Conservation (phyloP, 2,113 vertebrate genomes). For the Gymnocephalus cernua region DNA sequence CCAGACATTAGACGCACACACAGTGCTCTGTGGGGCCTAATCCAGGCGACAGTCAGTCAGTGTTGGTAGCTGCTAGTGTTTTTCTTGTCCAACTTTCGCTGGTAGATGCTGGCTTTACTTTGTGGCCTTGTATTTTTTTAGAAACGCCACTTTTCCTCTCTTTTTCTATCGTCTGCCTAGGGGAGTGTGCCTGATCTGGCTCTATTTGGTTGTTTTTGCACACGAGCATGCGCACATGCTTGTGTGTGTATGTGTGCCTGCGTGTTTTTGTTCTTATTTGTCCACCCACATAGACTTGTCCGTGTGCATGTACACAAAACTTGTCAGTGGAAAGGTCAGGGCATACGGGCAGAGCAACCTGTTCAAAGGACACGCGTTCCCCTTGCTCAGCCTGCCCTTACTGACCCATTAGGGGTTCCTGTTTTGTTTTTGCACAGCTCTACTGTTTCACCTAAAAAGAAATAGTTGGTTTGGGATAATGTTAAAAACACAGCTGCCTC, state of each 20-base stretch:
- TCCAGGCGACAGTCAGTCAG: slow-evolving; percentile 28
- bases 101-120: not conserved
- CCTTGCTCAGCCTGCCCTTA: not conserved
- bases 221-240: not conserved
- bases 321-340: slow-evolving; percentile 60
- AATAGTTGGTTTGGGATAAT: not conserved
- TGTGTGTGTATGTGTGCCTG: not conserved
- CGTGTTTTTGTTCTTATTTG: slow-evolving; percentile 38
- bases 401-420: slow-evolving; percentile 11
- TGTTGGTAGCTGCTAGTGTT: slow-evolving; percentile 12
- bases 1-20: not conserved
- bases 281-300: slow-evolving; percentile 41
- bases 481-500: not conserved
- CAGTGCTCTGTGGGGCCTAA: not conserved
- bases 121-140: slow-evolving; percentile 23
- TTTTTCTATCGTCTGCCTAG: not conserved
- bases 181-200: not conserved
- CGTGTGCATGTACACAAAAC: slow-evolving; percentile 44
- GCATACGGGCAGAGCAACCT: slow-evolving; percentile 50
- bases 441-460: not conserved
- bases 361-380: slow-evolving; percentile 50
- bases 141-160: not conserved
- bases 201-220: slow-evolving; percentile 6
- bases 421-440: slow-evolving; percentile 11
- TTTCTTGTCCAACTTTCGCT: slow-evolving; percentile 1